Percentiles rank a stretch among this genome's conserved stretches.
Conservation (phyloP, 2,888 invertebrate genomes). For the Entomobrya multifasciata region DNA sequence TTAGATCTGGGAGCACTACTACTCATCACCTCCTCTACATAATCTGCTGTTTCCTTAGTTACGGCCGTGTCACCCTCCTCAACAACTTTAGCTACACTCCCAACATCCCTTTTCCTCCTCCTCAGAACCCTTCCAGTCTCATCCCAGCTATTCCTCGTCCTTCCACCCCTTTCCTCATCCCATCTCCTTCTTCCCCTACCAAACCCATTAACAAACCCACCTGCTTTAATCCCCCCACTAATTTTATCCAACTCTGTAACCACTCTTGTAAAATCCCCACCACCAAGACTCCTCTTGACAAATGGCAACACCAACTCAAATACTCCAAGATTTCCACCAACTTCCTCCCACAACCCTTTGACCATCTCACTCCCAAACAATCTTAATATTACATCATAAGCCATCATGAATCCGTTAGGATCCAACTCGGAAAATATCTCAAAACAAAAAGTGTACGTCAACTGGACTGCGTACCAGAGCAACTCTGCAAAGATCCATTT, state of each 20-base stretch:
- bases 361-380: conserved; percentile 9
- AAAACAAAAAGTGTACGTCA: conserved; percentile 35
- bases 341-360: neutral
- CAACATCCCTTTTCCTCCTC: neutral
- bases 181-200: neutral
- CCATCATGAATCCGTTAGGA: conserved; percentile 34
- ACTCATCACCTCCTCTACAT: too few species aligned
- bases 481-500: conserved; percentile 34
- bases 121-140: too few species aligned
- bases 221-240: neutral
- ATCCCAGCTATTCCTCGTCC: neutral
- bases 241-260: conserved; percentile 24
- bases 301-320: conserved; percentile 30
- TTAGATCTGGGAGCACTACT: too few species aligned
- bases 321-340: conserved; percentile 10
- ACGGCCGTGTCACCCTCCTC: too few species aligned
- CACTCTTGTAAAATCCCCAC: neutral
- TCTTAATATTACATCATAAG: neutral
- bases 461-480: conserved; percentile 37
- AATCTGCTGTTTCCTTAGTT: too few species aligned
- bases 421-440: conserved; percentile 5
- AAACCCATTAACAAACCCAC: neutral
- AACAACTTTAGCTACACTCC: neutral
- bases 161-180: neutral
- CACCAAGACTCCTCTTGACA: neutral